These are phyloP conservation scores for Yponomeuta malinellus DNA, from an alignment of 2,888 invertebrate genomes.

Conservation along the genomic window DNA sequence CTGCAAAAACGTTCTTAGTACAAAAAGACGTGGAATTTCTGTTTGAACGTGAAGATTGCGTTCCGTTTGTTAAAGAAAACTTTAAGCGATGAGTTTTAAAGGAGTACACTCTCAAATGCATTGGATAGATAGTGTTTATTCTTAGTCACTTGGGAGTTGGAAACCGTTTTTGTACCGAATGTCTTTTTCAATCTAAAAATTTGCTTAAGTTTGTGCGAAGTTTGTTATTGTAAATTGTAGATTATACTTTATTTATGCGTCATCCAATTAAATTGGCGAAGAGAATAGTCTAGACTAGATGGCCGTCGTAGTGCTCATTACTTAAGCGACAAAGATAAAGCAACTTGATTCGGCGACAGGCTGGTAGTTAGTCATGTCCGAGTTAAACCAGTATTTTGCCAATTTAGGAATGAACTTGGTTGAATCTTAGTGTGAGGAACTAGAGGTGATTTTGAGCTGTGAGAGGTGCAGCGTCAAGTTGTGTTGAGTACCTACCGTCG, in stretches of 20 bases:
- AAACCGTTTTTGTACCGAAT: background rate
- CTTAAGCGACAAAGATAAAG: constrained; percentile 14
- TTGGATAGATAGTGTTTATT: constrained; percentile 10
- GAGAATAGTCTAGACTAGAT: background rate
- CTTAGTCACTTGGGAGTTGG: background rate
- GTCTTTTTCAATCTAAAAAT: background rate
- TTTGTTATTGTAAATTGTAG: background rate
- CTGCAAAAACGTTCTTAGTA: constrained; percentile 18
- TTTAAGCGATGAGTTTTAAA: constrained; percentile 14
- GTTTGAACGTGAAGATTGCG: constrained; percentile 11
- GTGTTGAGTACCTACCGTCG: constrained; percentile 3
- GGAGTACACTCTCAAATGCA: constrained; percentile 11
- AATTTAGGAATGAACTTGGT: background rate
- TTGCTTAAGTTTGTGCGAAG: background rate
- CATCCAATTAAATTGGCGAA: background rate
- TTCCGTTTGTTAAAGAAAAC: background rate
- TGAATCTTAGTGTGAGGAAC: background rate
- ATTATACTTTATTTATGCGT: background rate
- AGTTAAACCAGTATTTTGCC: background rate
- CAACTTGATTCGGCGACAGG: constrained; percentile 11
- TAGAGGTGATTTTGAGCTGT: constrained; percentile 8
- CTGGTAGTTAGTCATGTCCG: constrained; percentile 12
- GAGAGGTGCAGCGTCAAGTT: background rate
- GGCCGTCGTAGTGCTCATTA: constrained; percentile 1
- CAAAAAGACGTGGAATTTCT: constrained; percentile 14